Evolutionary conservation across 2,888 invertebrate genomes (phyloP).

Genomic region (Schrankia costaestrigalis): DNA sequence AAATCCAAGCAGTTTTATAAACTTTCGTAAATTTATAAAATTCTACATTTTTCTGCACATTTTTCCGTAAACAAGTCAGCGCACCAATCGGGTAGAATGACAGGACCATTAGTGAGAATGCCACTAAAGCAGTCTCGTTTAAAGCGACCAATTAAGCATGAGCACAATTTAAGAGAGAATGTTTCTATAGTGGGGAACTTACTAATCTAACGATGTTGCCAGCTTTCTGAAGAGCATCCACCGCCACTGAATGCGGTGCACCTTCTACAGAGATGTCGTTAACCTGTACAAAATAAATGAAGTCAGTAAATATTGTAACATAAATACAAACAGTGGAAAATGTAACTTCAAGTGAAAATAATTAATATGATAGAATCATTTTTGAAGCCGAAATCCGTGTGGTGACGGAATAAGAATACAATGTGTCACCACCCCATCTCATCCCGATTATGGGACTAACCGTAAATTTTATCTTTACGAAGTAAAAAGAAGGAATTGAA

Average conservation of each 20-base stretch:
- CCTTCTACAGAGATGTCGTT: slow-evolving; percentile 96
- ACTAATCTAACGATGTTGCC: slow-evolving; percentile 97
- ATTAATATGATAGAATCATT: too few species aligned
- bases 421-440: too few species aligned
- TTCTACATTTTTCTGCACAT: slow-evolving; percentile 3
- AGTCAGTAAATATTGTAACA: slow-evolving; percentile 1
- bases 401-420: too few species aligned
- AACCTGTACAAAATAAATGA: slow-evolving; percentile 78
- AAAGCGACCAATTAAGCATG: slow-evolving; percentile 28
- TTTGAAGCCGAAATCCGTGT: too few species aligned
- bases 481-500: too few species aligned
- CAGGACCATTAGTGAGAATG: slow-evolving; percentile 11
- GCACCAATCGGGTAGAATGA: slow-evolving; percentile 5
- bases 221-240: slow-evolving; percentile 97
- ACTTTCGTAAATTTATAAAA: too few species aligned
- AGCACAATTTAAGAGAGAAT: slow-evolving; percentile 10
- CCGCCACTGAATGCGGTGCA: slow-evolving; percentile 96
- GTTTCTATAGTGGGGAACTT: slow-evolving; percentile 53
- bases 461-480: too few species aligned
- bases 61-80: slow-evolving; percentile 7
- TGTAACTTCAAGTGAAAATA: too few species aligned
- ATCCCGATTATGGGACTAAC: too few species aligned
- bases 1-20: too few species aligned
- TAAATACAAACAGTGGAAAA: too few species aligned
- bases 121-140: slow-evolving; percentile 10